These are phyloP conservation scores for Abramis brama DNA, from an alignment of 2,113 vertebrate species.

Conservation along the genomic window DNA sequence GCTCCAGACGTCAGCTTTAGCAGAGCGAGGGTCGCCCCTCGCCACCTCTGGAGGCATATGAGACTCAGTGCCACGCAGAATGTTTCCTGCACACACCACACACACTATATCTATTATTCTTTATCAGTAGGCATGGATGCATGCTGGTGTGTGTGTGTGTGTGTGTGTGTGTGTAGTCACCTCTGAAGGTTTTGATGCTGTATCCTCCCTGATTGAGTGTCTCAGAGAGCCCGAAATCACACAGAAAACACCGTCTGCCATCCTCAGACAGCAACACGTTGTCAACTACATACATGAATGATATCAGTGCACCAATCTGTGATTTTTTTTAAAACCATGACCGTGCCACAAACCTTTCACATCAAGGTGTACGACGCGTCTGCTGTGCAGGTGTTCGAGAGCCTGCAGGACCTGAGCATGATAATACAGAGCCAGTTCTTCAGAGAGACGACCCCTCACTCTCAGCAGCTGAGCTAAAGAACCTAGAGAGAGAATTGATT, in stretches of 20 bases:
- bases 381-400: conserved; percentile 88
- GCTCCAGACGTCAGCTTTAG: conserved; percentile 95
- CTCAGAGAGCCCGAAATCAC: conserved; percentile 93
- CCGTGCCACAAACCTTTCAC: conserved; percentile 83
- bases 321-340: neutral
- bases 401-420: conserved; percentile 86
- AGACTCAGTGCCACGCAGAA: conserved; percentile 89
- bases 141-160: neutral
- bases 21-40: conserved; percentile 80
- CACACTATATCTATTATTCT: neutral
- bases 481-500: conserved; percentile 63
- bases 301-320: neutral
- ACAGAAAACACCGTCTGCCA: conserved; percentile 85
- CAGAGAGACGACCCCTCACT: conserved; percentile 80
- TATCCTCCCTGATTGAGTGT: conserved; percentile 77
- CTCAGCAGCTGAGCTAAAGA: conserved; percentile 88
- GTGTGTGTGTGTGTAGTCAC: conserved; percentile 55
- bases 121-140: neutral
- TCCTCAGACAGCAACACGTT: conserved; percentile 91
- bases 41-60: conserved; percentile 97
- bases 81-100: conserved; percentile 75
- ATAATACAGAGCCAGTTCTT: conserved; percentile 90
- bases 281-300: conserved; percentile 78
- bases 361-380: conserved; percentile 87
- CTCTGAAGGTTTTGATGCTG: conserved; percentile 69